Base-by-base conservation (phyloP, 2,113 vertebrate genomes). In the Sinocyclocheilus maitianheensis region DNA sequence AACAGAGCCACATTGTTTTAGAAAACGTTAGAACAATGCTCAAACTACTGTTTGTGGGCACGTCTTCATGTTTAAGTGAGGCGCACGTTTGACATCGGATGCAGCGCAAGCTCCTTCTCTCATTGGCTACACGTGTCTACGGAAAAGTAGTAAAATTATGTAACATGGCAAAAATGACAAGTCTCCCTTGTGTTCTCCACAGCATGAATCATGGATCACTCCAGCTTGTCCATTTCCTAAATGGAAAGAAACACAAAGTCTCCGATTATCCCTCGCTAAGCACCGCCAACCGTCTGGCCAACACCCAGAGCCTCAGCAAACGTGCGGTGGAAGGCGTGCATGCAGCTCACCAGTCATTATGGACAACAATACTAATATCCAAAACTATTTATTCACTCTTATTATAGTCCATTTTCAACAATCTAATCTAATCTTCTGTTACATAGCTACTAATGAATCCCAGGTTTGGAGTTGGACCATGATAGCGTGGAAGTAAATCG, bases 241-340 rank as follows among this genome's bases (percentile, higher is more conserved):
- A 89, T 94, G 95, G 94, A 95, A 95, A 95, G 88, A 93, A 86
- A 81, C 48, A 88, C 90, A 81, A 91, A 89, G 89, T 93, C 91
- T 92, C 84, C 89, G 85, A 87, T 89, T 88, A 88, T 85, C 76
- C 87, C 77, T 88, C 62, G 71, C 37, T 60, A 63, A 26, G 22
- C 82, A 24, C 58, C 8, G 26, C 53, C 83, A 77, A 20, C 37
- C 37, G 5, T 55, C 43, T 80, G 62, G 14, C 84, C 65, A n/a
- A 77, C 77, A 48, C 46, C 22, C 63, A 83, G 6, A 14, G n/a
- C 75, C 30, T 84, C 63, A 87, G 71, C 20, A 24, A n/a, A 60
- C 37, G 37, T 37, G 5, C 37, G 5, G 30, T 34, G 22, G 7
- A 62, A 34, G 30, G 30, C 30, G 30, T 34, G 30, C 58, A 13